These are phyloP conservation scores for Diplosoma virens DNA, from an alignment of 23 tunicate genomes.

Conservation along the genomic window DNA sequence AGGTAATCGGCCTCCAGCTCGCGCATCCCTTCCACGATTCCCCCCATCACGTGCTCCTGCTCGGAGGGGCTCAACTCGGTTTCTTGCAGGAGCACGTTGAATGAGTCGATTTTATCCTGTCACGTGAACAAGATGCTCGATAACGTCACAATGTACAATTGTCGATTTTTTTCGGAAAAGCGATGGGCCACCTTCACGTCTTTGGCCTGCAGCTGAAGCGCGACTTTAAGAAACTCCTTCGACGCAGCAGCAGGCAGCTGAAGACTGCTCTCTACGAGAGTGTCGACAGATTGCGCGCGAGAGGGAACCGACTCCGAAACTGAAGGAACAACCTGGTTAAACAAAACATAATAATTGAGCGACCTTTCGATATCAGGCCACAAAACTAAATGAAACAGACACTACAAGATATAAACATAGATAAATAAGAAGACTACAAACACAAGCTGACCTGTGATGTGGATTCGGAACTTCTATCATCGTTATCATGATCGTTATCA, in stretches of 20 bases:
- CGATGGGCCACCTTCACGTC: conserved; percentile 51
- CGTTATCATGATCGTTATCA: too few species aligned
- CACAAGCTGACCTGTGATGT: too few species aligned
- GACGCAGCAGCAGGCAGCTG: conserved; percentile 81
- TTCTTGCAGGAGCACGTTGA: conserved; percentile 39
- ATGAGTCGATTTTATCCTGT: conserved; percentile 71
- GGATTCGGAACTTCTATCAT: too few species aligned
- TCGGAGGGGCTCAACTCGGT: conserved; percentile 46
- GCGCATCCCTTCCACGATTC: conserved; percentile 43
- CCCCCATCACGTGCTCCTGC: conserved; percentile 46
- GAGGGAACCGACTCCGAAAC: too few species aligned
- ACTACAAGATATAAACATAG: too few species aligned
- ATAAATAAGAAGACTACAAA: too few species aligned
- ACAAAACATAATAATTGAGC: too few species aligned
- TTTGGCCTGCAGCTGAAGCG: conserved; percentile 78
- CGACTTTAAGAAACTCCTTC: conserved; percentile 66
- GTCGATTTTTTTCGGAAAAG: too few species aligned
- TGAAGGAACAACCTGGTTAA: too few species aligned
- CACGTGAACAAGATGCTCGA: background rate
- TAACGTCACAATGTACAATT: background rate
- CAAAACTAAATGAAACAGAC: too few species aligned
- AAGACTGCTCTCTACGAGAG: conserved; percentile 65
- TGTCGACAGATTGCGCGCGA: too few species aligned
- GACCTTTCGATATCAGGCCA: too few species aligned
- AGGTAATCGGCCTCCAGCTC: conserved; percentile 61